phyloP scores from a whole-genome alignment of 2,797 vertebrate genomes.

The Ibycter americanus region DNA sequence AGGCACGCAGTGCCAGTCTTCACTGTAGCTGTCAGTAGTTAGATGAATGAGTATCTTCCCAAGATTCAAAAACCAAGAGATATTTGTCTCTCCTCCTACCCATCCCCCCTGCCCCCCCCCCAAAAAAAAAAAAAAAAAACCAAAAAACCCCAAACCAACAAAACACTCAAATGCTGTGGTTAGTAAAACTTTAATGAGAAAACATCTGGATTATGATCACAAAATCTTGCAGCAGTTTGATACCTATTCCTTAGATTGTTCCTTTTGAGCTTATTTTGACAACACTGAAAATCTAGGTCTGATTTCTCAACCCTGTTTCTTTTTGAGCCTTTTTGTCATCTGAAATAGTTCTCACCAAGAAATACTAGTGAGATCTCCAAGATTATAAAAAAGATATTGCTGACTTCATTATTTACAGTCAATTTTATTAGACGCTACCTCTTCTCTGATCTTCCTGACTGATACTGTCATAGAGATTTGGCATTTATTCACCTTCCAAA shows the following conservation, averaged over 20 bases:
- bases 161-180: background rate
- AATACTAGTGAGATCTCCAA: background rate
- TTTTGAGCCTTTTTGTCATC: background rate
- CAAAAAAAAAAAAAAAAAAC: background rate
- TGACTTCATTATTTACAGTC: background rate
- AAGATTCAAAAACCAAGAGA: background rate
- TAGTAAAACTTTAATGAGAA: background rate
- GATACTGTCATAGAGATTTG: background rate
- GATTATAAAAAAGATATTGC: background rate
- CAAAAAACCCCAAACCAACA: too few species aligned
- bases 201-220: background rate
- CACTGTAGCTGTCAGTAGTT: background rate
- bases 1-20: background rate
- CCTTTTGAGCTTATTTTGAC: background rate
- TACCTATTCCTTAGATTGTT: background rate
- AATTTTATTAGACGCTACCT: background rate
- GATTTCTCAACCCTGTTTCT: background rate
- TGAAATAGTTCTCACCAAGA: background rate
- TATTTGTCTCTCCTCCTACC: background rate
- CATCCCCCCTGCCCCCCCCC: accelerated
- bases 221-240: background rate
- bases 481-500: background rate
- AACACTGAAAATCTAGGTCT: background rate
- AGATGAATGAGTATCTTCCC: background rate
- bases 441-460: background rate